These are phyloP conservation scores for Micrastur ruficollis DNA, from an alignment of 2,797 vertebrate species.

Conservation along the genomic window DNA sequence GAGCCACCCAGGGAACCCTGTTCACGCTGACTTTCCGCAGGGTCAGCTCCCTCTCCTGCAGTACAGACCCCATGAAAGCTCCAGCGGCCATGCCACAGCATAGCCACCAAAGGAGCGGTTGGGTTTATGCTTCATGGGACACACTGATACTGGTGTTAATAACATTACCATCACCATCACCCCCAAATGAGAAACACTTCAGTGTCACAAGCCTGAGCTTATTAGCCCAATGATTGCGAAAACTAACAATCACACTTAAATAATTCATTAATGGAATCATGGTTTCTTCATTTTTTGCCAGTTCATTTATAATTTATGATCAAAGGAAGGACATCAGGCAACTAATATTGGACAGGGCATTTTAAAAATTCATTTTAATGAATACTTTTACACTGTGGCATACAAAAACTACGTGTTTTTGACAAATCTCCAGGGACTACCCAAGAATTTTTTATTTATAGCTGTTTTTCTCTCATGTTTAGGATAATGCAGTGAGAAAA, in stretches of 20 bases:
- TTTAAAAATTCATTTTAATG: slow-evolving; percentile 71
- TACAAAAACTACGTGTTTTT: slow-evolving; percentile 23
- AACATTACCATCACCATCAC: neutral
- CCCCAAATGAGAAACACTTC: neutral
- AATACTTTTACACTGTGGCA: slow-evolving; percentile 10
- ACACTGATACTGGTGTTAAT: neutral
- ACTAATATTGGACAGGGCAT: slow-evolving; percentile 42
- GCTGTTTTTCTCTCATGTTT: slow-evolving; percentile 18
- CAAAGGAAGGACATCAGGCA: slow-evolving; percentile 58
- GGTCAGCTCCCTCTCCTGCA: neutral
- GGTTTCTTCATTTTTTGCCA: slow-evolving; percentile 7
- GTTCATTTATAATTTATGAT: slow-evolving; percentile 65
- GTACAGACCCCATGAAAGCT: neutral
- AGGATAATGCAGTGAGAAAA: slow-evolving; percentile 26
- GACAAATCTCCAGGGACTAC: neutral
- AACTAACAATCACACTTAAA: slow-evolving; percentile 60
- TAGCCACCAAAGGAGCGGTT: neutral
- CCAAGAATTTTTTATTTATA: slow-evolving; percentile 42
- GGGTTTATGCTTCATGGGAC: neutral
- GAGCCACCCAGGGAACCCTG: neutral
- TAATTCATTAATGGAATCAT: slow-evolving; percentile 52
- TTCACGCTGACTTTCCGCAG: accelerated
- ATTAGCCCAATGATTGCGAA: slow-evolving; percentile 30
- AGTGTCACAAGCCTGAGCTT: neutral
- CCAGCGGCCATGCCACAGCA: accelerated